phyloP scores from a whole-genome alignment of 2,888 invertebrate species.

The Cancer borealis region DNA sequence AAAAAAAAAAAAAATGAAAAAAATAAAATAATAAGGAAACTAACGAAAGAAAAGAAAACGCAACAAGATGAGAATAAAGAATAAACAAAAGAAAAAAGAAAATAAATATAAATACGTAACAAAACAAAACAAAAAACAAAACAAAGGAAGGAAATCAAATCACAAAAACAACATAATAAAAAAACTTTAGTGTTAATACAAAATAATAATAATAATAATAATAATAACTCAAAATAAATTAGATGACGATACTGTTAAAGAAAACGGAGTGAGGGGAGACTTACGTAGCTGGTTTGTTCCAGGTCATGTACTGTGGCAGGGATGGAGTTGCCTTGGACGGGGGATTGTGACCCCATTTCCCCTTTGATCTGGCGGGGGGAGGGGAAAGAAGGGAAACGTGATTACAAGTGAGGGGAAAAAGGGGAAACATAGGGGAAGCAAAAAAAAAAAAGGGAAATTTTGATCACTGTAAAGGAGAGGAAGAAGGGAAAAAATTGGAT shows the following conservation, averaged over 20 bases:
- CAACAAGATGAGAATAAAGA: background rate
- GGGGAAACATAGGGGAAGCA: background rate
- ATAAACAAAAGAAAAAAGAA: background rate
- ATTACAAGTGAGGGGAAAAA: background rate
- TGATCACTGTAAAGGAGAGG: background rate
- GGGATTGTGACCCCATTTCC: conserved; percentile 59
- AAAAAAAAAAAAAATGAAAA: background rate
- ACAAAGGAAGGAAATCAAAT: background rate
- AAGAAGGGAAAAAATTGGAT: background rate
- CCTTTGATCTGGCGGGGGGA: conserved; percentile 60
- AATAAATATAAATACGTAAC: background rate
- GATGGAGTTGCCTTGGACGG: conserved; percentile 55
- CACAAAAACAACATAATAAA: background rate
- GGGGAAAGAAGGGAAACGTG: background rate
- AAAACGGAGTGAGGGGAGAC: background rate
- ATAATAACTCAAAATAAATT: background rate
- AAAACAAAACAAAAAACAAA: background rate
- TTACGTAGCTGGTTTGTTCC: conserved; percentile 67
- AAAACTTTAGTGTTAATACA: background rate
- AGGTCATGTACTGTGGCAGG: conserved; percentile 67
- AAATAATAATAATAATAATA: background rate
- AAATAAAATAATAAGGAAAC: background rate
- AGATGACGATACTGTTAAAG: no score
- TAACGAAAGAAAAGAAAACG: background rate
- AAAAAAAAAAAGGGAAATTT: background rate